Evolutionary conservation across 2,113 vertebrate species (phyloP).

Genomic region (Jaculus jaculus): DNA sequence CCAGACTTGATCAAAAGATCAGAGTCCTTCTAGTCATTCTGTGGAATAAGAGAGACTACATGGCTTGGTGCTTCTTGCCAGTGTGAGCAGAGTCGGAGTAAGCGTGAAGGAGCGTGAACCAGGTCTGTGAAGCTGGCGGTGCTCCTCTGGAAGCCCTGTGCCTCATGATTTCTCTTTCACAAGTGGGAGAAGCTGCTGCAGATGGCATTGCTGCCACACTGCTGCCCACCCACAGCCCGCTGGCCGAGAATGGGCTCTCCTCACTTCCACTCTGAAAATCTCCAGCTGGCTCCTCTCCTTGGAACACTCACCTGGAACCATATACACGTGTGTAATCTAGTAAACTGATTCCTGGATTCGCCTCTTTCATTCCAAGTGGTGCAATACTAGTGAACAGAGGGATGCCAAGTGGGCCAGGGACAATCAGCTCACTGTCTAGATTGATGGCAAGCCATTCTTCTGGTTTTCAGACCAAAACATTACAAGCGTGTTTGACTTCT

Average conservation of each 20-base stretch:
- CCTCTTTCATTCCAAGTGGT: background rate
- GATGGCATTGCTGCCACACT: too few species aligned
- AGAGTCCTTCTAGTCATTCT: background rate
- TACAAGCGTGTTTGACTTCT: background rate
- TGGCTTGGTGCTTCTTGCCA: background rate
- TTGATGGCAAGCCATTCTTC: background rate
- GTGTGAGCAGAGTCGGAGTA: background rate
- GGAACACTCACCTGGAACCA: background rate
- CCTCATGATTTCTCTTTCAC: background rate
- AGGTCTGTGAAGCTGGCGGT: too few species aligned
- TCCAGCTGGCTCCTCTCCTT: background rate
- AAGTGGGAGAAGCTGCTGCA: background rate
- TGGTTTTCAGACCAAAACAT: background rate
- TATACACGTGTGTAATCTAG: background rate
- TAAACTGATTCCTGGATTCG: background rate
- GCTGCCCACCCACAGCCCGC: background rate
- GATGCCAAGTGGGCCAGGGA: background rate
- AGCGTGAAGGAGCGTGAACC: background rate
- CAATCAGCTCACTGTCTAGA: background rate
- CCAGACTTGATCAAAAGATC: background rate
- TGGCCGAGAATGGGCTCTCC: background rate
- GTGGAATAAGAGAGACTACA: background rate
- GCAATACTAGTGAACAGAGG: background rate
- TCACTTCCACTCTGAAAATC: background rate
- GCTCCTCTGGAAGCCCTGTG: background rate